phyloP scores from a whole-genome alignment of 2,888 invertebrate species.

The Iselma pallidipennis region DNA sequence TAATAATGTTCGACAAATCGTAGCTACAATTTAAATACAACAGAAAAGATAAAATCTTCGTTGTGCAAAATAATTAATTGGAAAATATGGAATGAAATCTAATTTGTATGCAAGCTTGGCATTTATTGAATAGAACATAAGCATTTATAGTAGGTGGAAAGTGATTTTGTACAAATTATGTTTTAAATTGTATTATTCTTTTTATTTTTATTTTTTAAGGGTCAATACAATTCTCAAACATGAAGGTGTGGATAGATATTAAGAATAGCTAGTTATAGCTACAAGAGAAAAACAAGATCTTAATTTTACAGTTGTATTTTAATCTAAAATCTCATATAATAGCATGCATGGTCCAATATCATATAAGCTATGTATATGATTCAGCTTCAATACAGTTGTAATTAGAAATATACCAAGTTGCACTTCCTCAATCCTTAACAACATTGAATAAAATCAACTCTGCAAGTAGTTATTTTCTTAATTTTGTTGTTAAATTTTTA shows the following conservation, averaged over 20 bases:
- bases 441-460: not conserved
- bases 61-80: constrained; percentile 21
- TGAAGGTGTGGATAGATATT: not conserved
- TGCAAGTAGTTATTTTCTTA: constrained; percentile 17
- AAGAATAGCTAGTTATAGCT: not conserved
- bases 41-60: constrained; percentile 17
- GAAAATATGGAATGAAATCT: constrained; percentile 18
- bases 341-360: constrained; percentile 27
- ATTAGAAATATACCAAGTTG: constrained; percentile 17
- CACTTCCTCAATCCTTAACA: constrained; percentile 20
- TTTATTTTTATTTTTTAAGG: no score
- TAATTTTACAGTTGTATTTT: constrained; percentile 25
- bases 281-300: not conserved
- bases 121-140: not conserved
- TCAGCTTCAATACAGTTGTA: constrained; percentile 17
- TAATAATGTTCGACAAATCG: not conserved
- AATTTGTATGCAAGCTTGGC: constrained; percentile 14
- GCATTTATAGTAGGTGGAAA: not conserved
- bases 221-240: not conserved
- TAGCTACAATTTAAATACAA: not conserved
- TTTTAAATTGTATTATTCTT: no score
- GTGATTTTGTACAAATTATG: not conserved
- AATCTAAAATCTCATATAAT: constrained; percentile 31
- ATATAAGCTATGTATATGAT: constrained; percentile 14
- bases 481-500: constrained; percentile 10